A percentile compares a stretch with the other conserved stretches of the same genome.
Conservation (phyloP, 2,888 invertebrate species). For the Zygaena filipendulae region DNA sequence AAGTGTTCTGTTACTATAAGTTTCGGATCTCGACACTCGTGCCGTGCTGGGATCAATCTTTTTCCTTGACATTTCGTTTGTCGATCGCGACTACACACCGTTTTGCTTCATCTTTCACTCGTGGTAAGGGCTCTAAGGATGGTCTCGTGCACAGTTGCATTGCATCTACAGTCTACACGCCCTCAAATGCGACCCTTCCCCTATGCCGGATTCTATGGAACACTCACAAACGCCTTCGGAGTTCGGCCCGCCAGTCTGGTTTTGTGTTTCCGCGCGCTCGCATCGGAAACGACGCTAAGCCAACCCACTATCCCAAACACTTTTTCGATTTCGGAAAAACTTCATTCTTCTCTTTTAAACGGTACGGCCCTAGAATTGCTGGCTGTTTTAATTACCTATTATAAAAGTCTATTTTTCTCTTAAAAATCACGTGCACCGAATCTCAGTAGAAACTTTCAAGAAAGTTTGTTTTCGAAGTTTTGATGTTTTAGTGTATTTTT, state of each 20-base stretch:
- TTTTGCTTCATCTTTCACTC: no score
- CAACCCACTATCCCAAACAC: constrained; percentile 30
- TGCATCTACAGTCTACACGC: constrained; percentile 63
- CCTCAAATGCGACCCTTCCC: constrained; percentile 64
- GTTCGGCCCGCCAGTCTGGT: constrained; percentile 59
- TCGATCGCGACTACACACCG: no score
- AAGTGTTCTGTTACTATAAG: no score
- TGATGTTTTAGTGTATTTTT: constrained; percentile 24
- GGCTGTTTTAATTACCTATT: not conserved
- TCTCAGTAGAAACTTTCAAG: constrained; percentile 28
- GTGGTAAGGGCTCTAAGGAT: constrained; percentile 54
- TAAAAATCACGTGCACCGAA: constrained; percentile 20
- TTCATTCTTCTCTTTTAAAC: constrained; percentile 18
- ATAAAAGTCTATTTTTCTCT: constrained; percentile 18
- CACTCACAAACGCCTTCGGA: constrained; percentile 56
- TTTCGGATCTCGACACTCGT: no score
- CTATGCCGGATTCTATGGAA: constrained; percentile 63
- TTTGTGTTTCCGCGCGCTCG: constrained; percentile 58
- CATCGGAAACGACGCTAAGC: constrained; percentile 44
- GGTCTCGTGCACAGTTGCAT: constrained; percentile 49
- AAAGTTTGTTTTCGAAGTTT: constrained; percentile 45
- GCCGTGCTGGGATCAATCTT: no score
- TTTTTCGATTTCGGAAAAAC: constrained; percentile 43
- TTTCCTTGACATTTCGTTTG: constrained; percentile 30
- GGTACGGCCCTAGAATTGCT: constrained; percentile 17